Percentiles rank a stretch among this genome's conserved stretches.
Conservation (phyloP, 1,140 invertebrate genomes). For the Macrotrachela quadricornifera region DNA sequence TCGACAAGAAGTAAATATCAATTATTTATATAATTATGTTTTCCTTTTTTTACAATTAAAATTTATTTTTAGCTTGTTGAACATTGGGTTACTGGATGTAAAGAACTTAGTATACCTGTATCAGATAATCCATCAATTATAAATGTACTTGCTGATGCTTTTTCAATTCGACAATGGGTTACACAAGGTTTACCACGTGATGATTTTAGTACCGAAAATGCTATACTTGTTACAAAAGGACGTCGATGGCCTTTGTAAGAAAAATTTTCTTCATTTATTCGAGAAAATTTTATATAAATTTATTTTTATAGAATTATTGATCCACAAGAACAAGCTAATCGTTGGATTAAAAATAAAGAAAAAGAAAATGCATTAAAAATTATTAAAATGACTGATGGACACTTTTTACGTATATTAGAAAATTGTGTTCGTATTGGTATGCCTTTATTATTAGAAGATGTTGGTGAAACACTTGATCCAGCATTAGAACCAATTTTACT, state of each 20-base stretch:
- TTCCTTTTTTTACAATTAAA: too few relatives aligned
- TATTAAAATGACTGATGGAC: slow-evolving; percentile 24
- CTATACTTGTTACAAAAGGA: slow-evolving; percentile 54
- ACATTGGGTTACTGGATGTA: slow-evolving; percentile 14
- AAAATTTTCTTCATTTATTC: too few relatives aligned
- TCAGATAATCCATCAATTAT: slow-evolving; percentile 13
- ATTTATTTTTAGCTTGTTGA: not conserved
- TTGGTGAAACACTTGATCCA: slow-evolving; percentile 29
- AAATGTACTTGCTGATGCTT: slow-evolving; percentile 51
- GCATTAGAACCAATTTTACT: slow-evolving; percentile 27
- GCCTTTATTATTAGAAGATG: slow-evolving; percentile 29
- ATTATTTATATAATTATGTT: too few relatives aligned
- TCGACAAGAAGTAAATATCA: slow-evolving; percentile 13
- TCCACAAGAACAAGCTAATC: slow-evolving; percentile 56
- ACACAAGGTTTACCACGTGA: slow-evolving; percentile 56
- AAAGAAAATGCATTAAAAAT: slow-evolving; percentile 27
- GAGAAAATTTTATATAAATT: too few relatives aligned
- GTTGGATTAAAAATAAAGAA: slow-evolving; percentile 23
- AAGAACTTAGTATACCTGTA: slow-evolving; percentile 25
- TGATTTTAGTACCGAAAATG: slow-evolving; percentile 61
- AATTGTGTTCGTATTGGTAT: slow-evolving; percentile 32
- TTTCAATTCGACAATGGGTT: slow-evolving; percentile 62
- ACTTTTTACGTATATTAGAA: slow-evolving; percentile 24
- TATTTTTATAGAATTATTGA: slow-evolving; percentile 44
- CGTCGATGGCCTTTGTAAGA: slow-evolving; percentile 47